Percentiles rank a stretch among this genome's conserved stretches.
phyloP scores from a whole-genome alignment of 92 coral and sea anemone genomes.

The Zoanthus sociatus region DNA sequence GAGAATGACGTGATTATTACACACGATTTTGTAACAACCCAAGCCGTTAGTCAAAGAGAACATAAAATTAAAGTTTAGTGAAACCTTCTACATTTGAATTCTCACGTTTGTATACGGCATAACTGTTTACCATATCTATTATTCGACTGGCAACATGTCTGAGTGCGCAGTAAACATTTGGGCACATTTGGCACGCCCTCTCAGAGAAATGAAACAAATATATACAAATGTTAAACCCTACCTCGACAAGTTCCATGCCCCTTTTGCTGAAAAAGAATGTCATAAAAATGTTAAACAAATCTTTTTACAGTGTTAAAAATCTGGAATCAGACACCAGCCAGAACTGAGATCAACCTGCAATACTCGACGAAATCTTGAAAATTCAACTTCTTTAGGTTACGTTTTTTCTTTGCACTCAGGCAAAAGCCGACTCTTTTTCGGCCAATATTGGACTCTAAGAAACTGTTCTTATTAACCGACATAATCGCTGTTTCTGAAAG shows the following conservation, averaged over 20 bases:
- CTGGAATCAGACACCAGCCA: neutral
- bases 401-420: constrained; percentile 94
- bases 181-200: constrained; percentile 43
- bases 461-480: constrained; percentile 58
- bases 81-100: neutral
- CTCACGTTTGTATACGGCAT: neutral
- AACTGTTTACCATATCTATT: constrained; percentile 17
- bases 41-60: neutral
- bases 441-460: constrained; percentile 59
- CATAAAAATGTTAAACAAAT: neutral
- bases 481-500: constrained; percentile 58
- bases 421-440: constrained; percentile 86
- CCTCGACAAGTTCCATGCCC: constrained; percentile 96
- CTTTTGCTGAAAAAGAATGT: constrained; percentile 74
- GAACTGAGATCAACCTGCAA: constrained; percentile 77
- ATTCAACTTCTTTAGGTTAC: constrained; percentile 69
- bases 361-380: constrained; percentile 88
- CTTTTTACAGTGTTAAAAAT: neutral
- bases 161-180: constrained; percentile 26
- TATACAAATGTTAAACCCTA: constrained; percentile 47
- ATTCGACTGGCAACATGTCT: neutral
- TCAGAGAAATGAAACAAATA: constrained; percentile 8
- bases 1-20: constrained; percentile 10
- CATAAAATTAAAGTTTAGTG: neutral
- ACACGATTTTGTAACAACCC: neutral